Evolutionary conservation across 2,888 invertebrate species (phyloP), one percentile per base, ranked within the genome.

Genomic region (Cotesia congregata): DNA sequence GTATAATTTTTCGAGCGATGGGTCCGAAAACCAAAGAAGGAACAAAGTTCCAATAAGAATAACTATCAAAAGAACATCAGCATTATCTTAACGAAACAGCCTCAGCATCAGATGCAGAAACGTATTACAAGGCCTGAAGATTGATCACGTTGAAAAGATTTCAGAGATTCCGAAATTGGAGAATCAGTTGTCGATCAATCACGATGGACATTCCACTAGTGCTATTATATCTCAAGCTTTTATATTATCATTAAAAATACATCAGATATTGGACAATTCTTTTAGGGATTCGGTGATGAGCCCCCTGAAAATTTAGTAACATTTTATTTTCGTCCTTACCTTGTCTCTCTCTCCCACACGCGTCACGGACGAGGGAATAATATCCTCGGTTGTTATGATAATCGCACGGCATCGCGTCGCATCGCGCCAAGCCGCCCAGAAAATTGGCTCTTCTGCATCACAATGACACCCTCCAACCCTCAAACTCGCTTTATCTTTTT

Each of bases 401-500:
- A 89, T 89, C 89, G 87, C 84, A 82, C 83, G 82, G 86, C 84
- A 86, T 87, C 86, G 87, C 86, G 83, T 85, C 86, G 87, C 86
- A 87, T 87, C 87, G 85, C 86, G 85, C 86, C 88, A 88, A 89
- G 89, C 89, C 88, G 88, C 87, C 88, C 88, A 89, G 89, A 89
- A 89, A 88, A 89, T 89, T 89, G 89, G 88, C 88, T 89, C 89
- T 87, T 89, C 89, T 89, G 89, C 89, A 90, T 89, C 86, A 89
- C 89, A 89, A 89, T 89, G 89, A 89, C 87, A 80, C 80, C 74
- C 71, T 78, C 79, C 71, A 75, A 41, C 69, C 70, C 75, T 77
- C 76, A 39, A 74, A 74, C 78, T 76, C 64, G 38, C 77, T 81
- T 80, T 82, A 50, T 61, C 70, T 78, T 73, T 65, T 76, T 71